phyloP scores from a whole-genome alignment of 2,888 invertebrate species.

The Drosophila neoperkinsi region DNA sequence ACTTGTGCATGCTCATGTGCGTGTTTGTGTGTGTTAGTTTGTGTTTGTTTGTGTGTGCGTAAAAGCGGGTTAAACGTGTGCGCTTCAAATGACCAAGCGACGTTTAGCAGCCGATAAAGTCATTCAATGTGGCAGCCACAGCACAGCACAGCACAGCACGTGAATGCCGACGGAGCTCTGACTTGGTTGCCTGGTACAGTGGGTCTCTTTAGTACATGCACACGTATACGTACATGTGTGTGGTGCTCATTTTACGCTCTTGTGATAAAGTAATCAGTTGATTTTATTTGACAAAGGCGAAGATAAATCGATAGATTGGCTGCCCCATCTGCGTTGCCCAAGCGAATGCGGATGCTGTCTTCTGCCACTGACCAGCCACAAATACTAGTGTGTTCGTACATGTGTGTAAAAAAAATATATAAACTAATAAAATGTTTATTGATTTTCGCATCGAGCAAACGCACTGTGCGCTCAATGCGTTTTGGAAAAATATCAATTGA shows the following conservation, averaged over 20 bases:
- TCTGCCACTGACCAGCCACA: slow-evolving; percentile 66
- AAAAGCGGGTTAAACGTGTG: slow-evolving; percentile 79
- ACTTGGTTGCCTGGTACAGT: not conserved
- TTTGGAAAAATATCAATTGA: slow-evolving; percentile 37
- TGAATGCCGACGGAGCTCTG: slow-evolving; percentile 60
- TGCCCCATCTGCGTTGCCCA: slow-evolving; percentile 6
- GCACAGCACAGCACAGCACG: slow-evolving; percentile 51
- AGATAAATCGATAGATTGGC: slow-evolving; percentile 70
- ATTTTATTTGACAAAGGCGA: slow-evolving; percentile 73
- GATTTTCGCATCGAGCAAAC: slow-evolving; percentile 53
- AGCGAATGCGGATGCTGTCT: slow-evolving; percentile 5
- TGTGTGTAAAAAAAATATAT: not conserved
- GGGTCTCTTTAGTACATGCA: slow-evolving; percentile 8
- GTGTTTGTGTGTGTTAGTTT: slow-evolving; percentile 20
- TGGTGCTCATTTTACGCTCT: slow-evolving; percentile 72
- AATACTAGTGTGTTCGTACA: slow-evolving; percentile 5
- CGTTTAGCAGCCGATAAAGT: slow-evolving; percentile 80
- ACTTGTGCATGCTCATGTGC: slow-evolving; percentile 14
- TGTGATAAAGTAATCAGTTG: slow-evolving; percentile 81
- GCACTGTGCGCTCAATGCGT: slow-evolving; percentile 11
- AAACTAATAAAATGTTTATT: slow-evolving; percentile 45
- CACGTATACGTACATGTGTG: slow-evolving; percentile 17
- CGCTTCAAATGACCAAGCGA: slow-evolving; percentile 78
- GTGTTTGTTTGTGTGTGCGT: slow-evolving; percentile 51
- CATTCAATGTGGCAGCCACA: slow-evolving; percentile 71